Evolutionary conservation across 2,888 invertebrate genomes (phyloP).

Genomic region (Drosophila mimica): DNA sequence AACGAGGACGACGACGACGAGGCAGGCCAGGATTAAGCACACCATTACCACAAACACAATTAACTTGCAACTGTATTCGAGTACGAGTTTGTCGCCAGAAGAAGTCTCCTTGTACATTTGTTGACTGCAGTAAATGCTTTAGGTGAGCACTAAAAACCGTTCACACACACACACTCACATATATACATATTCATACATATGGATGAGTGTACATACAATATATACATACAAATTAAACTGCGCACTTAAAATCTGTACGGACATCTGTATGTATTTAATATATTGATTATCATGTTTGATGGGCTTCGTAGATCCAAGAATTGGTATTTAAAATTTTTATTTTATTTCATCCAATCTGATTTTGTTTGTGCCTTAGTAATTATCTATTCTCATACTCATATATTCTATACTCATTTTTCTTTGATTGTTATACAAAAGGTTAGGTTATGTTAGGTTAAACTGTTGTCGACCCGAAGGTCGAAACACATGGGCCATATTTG

Average conservation of each 20-base stretch:
- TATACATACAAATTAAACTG: constrained; percentile 38
- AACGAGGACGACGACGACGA: constrained; percentile 84
- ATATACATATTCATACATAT: not conserved
- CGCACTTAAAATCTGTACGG: constrained; percentile 55
- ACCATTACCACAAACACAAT: not conserved
- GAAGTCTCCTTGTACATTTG: constrained; percentile 46
- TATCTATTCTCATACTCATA: too few relatives aligned
- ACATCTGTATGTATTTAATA: constrained; percentile 15
- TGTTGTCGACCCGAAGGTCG: too few relatives aligned
- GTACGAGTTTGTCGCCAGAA: constrained; percentile 16
- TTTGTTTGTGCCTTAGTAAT: not conserved
- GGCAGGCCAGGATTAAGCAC: constrained; percentile 51
- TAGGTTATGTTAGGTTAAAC: too few relatives aligned
- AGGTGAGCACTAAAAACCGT: constrained; percentile 48
- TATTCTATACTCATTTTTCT: not conserved
- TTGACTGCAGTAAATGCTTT: constrained; percentile 47
- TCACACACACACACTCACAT: constrained; percentile 12
- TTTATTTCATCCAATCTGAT: not conserved
- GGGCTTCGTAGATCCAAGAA: not conserved
- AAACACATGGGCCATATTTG: too few relatives aligned
- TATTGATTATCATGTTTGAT: constrained; percentile 41
- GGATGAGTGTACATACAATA: not conserved
- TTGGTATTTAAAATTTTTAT: not conserved
- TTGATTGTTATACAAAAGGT: not conserved
- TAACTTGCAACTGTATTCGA: constrained; percentile 6